Evolutionary conservation across 2,888 invertebrate species (phyloP).

Genomic region (Cynaeus angustus): DNA sequence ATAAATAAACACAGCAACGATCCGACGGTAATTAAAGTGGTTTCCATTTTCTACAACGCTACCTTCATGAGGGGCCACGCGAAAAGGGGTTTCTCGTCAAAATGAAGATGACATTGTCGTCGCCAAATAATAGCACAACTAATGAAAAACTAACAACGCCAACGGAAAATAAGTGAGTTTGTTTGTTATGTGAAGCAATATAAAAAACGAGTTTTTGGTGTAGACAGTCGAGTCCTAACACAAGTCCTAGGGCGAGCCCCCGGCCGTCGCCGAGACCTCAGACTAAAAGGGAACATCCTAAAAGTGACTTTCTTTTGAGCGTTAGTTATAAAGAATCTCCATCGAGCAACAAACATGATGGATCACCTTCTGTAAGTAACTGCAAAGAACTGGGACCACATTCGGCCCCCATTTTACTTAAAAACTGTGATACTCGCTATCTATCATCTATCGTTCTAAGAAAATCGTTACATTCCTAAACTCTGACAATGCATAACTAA

Average conservation of each 20-base stretch:
- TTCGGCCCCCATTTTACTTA: too few species aligned
- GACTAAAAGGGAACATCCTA: slow-evolving; percentile 65
- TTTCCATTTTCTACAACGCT: slow-evolving; percentile 19
- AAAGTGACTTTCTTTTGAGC: slow-evolving; percentile 62
- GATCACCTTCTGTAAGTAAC: slow-evolving; percentile 63
- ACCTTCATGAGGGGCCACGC: slow-evolving; percentile 48
- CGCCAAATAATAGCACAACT: slow-evolving; percentile 55
- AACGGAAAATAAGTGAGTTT: slow-evolving; percentile 47
- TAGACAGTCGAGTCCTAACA: slow-evolving; percentile 68
- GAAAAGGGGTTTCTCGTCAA: slow-evolving; percentile 39
- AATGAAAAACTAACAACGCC: slow-evolving; percentile 54
- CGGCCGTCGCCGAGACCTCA: slow-evolving; percentile 73
- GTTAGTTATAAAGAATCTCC: slow-evolving; percentile 60
- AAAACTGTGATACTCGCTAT: too few species aligned
- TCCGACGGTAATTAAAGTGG: slow-evolving; percentile 13
- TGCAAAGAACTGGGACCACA: not conserved
- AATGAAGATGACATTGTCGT: slow-evolving; percentile 61
- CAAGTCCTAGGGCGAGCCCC: slow-evolving; percentile 73
- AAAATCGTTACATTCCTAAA: too few species aligned
- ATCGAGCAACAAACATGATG: slow-evolving; percentile 57
- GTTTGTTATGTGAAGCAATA: not conserved
- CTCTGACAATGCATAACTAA: too few species aligned
- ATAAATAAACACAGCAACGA: slow-evolving; percentile 19
- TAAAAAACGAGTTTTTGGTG: slow-evolving; percentile 8
- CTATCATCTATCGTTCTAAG: too few species aligned